These are phyloP conservation scores for Heliornis fulica DNA, from an alignment of 2,113 vertebrate genomes.

Conservation along the genomic window DNA sequence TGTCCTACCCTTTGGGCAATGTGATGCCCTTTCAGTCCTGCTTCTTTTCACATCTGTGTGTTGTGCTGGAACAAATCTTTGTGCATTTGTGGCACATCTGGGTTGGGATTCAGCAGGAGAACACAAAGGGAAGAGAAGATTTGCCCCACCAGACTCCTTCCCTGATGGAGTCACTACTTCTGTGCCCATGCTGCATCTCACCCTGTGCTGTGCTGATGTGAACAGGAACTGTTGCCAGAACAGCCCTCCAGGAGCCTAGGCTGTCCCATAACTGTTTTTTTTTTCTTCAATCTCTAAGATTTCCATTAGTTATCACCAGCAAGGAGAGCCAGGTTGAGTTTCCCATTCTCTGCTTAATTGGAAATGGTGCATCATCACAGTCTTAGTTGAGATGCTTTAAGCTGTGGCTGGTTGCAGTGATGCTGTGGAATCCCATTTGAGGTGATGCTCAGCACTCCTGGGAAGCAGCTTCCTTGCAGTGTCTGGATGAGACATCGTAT, in stretches of 20 bases:
- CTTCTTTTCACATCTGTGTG: background rate
- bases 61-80: background rate
- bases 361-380: background rate
- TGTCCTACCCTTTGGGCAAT: background rate
- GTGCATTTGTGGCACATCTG: background rate
- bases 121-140: background rate
- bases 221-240: background rate
- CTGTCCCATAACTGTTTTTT: background rate
- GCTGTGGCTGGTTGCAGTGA: background rate
- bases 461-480: background rate
- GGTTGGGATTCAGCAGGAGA: background rate
- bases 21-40: background rate
- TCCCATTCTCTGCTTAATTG: background rate
- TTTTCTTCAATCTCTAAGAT: background rate
- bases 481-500: background rate
- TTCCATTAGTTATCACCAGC: background rate
- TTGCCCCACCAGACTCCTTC: background rate
- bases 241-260: background rate
- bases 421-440: background rate
- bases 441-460: background rate
- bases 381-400: background rate
- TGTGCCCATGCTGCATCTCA: background rate
- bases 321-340: background rate
- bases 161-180: background rate
- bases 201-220: background rate